These are phyloP conservation scores for Luehdorfia chinensis DNA, from an alignment of 1,140 invertebrate species.

Conservation along the genomic window DNA sequence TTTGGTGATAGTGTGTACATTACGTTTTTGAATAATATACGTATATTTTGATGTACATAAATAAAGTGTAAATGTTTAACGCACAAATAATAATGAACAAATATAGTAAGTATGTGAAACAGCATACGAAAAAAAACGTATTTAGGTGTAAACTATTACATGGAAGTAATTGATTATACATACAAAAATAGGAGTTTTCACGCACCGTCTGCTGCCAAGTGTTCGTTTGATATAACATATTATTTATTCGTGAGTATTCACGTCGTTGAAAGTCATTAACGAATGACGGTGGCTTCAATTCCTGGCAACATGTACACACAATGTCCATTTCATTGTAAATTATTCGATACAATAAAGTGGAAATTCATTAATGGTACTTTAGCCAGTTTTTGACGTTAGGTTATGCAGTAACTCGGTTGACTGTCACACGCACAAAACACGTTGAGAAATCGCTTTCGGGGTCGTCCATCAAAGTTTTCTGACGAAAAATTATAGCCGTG, in stretches of 20 bases:
- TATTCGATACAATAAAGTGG: too few species aligned
- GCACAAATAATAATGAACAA: slow-evolving; percentile 67
- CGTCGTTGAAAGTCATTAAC: too few species aligned
- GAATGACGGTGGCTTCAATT: too few species aligned
- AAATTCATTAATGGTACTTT: slow-evolving; percentile 24
- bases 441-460: slow-evolving; percentile 45
- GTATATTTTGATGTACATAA: slow-evolving; percentile 76
- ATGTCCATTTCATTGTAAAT: too few species aligned
- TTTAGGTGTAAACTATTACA: slow-evolving; percentile 69
- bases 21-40: slow-evolving; percentile 72
- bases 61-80: slow-evolving; percentile 76
- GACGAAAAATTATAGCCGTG: not conserved
- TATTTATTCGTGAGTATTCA: slow-evolving; percentile 5
- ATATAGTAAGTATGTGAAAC: slow-evolving; percentile 56
- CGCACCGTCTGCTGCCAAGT: slow-evolving; percentile 34
- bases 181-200: slow-evolving; percentile 50
- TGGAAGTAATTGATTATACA: slow-evolving; percentile 35
- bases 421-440: slow-evolving; percentile 59
- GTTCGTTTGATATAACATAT: slow-evolving; percentile 19
- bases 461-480: slow-evolving; percentile 36
- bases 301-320: too few species aligned
- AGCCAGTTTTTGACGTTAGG: slow-evolving; percentile 34
- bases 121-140: slow-evolving; percentile 67
- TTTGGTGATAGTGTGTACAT: slow-evolving; percentile 69
- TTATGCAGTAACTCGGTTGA: slow-evolving; percentile 35